A percentile compares a stretch with the other conserved stretches of the same genome.
Evolutionary conservation across 2,888 invertebrate species (phyloP).

Genomic region (Metallyticus violacea): DNA sequence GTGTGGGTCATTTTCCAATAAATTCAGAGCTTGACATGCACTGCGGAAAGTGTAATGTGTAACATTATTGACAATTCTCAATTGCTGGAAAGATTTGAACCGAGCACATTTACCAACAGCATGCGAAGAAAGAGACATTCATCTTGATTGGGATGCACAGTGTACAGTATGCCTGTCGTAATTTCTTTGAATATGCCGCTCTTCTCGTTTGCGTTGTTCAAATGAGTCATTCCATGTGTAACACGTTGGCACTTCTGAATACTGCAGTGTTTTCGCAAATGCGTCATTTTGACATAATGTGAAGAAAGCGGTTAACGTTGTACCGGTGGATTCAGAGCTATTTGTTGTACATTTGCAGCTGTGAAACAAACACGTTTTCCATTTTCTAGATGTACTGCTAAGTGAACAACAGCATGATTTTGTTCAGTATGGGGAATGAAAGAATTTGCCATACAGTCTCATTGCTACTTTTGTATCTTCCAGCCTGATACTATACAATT

Average conservation of each 20-base stretch:
- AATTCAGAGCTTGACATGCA: constrained; percentile 20
- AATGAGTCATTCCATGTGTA: constrained; percentile 21
- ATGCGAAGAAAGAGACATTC: constrained; percentile 4
- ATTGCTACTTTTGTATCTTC: constrained; percentile 24
- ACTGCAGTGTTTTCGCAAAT: constrained; percentile 10
- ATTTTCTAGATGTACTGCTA: constrained; percentile 1
- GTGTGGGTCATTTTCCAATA: constrained; percentile 20
- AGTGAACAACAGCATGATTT: constrained; percentile 31
- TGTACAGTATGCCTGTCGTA: neutral
- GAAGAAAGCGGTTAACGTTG: constrained; percentile 14
- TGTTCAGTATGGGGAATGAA: constrained; percentile 27
- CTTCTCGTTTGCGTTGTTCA: neutral
- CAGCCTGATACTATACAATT: constrained; percentile 13
- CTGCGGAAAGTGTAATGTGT: constrained; percentile 12
- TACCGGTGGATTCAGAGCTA: constrained; percentile 7
- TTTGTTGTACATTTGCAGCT: constrained; percentile 1
- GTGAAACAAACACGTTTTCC: constrained; percentile 20
- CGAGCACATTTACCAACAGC: constrained; percentile 17
- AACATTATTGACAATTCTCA: constrained; percentile 7
- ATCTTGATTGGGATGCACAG: constrained; percentile 16
- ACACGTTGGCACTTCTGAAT: constrained; percentile 13
- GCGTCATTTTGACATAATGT: constrained; percentile 8
- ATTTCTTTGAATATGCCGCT: constrained; percentile 1
- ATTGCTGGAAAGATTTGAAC: constrained; percentile 13
- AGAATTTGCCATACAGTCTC: constrained; percentile 34